A percentile compares a stretch with the other conserved stretches of the same genome.
These are phyloP conservation scores for Dicaeum eximium DNA, from an alignment of 2,113 vertebrate species.

Conservation along the genomic window DNA sequence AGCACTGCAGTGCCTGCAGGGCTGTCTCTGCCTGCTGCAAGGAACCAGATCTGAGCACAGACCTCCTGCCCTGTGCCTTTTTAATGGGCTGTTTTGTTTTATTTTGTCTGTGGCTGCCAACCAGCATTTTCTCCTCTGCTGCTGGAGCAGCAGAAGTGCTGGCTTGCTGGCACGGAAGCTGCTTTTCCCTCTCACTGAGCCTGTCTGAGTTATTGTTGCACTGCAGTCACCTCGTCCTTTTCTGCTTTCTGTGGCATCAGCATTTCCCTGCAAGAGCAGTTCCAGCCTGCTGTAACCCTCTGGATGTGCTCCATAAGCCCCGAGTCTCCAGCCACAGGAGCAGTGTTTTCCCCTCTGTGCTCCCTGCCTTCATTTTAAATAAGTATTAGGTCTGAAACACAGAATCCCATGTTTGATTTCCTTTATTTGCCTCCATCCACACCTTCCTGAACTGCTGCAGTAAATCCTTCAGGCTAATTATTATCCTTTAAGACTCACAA, in stretches of 20 bases:
- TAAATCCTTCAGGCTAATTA: slow-evolving; percentile 28
- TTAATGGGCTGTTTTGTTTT: slow-evolving; percentile 10
- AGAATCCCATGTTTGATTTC: background rate
- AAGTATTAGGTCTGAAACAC: background rate
- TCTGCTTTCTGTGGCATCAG: slow-evolving; percentile 70
- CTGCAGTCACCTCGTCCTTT: slow-evolving; percentile 15
- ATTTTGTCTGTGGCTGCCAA: background rate
- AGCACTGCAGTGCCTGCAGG: fast-evolving
- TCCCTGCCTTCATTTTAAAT: background rate
- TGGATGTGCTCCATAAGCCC: slow-evolving; percentile 37
- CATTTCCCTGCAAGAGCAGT: slow-evolving; percentile 52
- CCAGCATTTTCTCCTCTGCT: background rate
- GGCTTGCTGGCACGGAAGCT: slow-evolving; percentile 24
- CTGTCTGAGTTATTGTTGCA: slow-evolving; percentile 63
- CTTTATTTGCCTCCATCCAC: background rate
- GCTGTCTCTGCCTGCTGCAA: background rate
- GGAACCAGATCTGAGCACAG: background rate
- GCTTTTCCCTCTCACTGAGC: slow-evolving; percentile 65
- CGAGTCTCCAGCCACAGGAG: background rate
- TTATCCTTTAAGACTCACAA: background rate
- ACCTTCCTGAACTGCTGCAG: background rate
- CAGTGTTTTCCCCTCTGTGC: background rate
- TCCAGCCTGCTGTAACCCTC: background rate
- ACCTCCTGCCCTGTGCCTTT: background rate
- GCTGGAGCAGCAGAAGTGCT: slow-evolving; percentile 7